These are phyloP conservation scores for Lamellibrachia columna DNA, from an alignment of 2,888 invertebrate genomes.

Conservation along the genomic window DNA sequence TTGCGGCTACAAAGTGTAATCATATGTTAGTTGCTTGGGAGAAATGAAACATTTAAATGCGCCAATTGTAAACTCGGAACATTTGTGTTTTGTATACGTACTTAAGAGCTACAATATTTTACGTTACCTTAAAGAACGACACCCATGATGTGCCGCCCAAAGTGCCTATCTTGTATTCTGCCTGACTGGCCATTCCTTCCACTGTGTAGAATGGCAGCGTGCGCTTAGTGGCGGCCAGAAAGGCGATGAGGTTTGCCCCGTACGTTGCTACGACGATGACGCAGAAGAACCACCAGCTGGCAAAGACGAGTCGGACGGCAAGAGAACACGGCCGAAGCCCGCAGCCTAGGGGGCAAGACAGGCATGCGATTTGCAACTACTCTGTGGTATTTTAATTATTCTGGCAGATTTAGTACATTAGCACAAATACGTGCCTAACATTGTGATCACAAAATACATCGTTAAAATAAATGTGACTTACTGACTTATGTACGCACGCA, in stretches of 20 bases:
- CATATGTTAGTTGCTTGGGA: too few species aligned
- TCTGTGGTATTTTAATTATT: too few species aligned
- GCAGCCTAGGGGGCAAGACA: constrained; percentile 5
- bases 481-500: neutral
- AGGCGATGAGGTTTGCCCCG: constrained; percentile 54
- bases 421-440: too few species aligned
- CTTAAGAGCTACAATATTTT: too few species aligned
- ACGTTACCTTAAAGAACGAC: constrained; percentile 46
- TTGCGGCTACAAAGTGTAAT: too few species aligned
- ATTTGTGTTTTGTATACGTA: too few species aligned
- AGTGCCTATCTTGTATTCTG: constrained; percentile 48
- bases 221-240: constrained; percentile 50
- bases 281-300: constrained; percentile 39
- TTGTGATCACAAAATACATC: too few species aligned
- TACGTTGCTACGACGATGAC: constrained; percentile 53
- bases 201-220: constrained; percentile 48
- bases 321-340: neutral
- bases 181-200: constrained; percentile 44
- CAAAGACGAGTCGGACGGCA: constrained; percentile 23
- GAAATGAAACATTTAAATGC: too few species aligned
- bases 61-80: too few species aligned
- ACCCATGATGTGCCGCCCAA: constrained; percentile 43
- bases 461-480: too few species aligned
- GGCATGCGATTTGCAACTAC: neutral
- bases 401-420: too few species aligned